Percentiles rank a stretch among this genome's conserved stretches.
Conservation (phyloP, 2,888 invertebrate species). For the Dryocosmus kuriphilus region DNA sequence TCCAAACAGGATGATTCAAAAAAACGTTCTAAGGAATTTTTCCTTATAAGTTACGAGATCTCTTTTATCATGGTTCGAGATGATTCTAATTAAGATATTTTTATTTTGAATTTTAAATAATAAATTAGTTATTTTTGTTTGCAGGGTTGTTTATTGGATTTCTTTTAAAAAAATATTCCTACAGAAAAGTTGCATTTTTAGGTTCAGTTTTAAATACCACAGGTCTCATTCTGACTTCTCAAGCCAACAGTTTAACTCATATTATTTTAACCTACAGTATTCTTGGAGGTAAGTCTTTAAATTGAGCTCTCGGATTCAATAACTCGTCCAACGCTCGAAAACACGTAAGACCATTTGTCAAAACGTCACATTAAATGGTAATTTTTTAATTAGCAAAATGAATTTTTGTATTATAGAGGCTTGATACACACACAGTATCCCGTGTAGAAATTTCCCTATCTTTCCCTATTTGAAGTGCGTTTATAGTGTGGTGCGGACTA, state of each 20-base stretch:
- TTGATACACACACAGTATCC: no score
- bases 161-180: slow-evolving; percentile 76
- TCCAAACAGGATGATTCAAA: slow-evolving; percentile 84
- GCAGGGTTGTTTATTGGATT: slow-evolving; percentile 80
- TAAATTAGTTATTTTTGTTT: slow-evolving; percentile 62
- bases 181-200: slow-evolving; percentile 74
- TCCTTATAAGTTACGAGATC: not conserved
- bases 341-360: no score
- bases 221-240: slow-evolving; percentile 76
- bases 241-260: slow-evolving; percentile 73
- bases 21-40: slow-evolving; percentile 62
- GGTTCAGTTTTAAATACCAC: slow-evolving; percentile 75
- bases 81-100: not conserved
- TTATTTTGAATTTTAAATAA: not conserved
- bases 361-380: no score
- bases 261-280: slow-evolving; percentile 76
- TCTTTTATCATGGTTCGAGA: not conserved
- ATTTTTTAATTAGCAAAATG: no score
- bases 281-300: slow-evolving; percentile 76
- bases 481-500: no score
- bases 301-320: no score
- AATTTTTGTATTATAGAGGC: no score
- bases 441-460: no score
- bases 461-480: no score
- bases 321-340: no score